These are phyloP conservation scores for Carettochelys insculpta DNA, from an alignment of 2,113 vertebrate species.

Conservation along the genomic window DNA sequence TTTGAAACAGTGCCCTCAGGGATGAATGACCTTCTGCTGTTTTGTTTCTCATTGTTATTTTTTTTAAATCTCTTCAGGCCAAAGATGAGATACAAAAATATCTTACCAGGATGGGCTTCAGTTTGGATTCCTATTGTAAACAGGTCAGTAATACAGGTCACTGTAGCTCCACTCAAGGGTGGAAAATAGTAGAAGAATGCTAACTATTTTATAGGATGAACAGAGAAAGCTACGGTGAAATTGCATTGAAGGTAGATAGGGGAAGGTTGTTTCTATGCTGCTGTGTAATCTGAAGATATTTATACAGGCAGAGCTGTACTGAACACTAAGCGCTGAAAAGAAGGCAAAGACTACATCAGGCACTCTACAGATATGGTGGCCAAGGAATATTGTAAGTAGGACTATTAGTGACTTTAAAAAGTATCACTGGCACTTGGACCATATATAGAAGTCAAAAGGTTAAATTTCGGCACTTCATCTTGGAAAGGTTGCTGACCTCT, in stretches of 20 bases:
- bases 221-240: not conserved
- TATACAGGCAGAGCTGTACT: conserved; percentile 5
- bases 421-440: too few species aligned
- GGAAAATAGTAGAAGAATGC: not conserved
- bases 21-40: not conserved
- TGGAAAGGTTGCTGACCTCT: too few species aligned
- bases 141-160: not conserved
- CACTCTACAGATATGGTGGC: rapidly evolving
- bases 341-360: not conserved
- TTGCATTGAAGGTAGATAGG: conserved; percentile 12
- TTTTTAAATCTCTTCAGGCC: not conserved
- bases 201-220: conserved; percentile 12
- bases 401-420: too few species aligned
- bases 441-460: too few species aligned
- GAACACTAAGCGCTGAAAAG: conserved; percentile 12
- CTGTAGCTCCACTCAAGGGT: not conserved
- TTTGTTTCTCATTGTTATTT: too few species aligned
- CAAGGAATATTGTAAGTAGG: not conserved
- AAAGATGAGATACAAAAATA: not conserved
- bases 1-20: not conserved
- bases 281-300: conserved; percentile 18
- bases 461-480: too few species aligned
- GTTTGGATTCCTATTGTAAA: not conserved
- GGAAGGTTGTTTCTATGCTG: conserved; percentile 50
- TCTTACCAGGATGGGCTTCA: not conserved